Percentiles rank a stretch among this genome's conserved stretches.
phyloP scores from a whole-genome alignment of 2,113 vertebrate genomes.

The Andinoacara biseriatus region DNA sequence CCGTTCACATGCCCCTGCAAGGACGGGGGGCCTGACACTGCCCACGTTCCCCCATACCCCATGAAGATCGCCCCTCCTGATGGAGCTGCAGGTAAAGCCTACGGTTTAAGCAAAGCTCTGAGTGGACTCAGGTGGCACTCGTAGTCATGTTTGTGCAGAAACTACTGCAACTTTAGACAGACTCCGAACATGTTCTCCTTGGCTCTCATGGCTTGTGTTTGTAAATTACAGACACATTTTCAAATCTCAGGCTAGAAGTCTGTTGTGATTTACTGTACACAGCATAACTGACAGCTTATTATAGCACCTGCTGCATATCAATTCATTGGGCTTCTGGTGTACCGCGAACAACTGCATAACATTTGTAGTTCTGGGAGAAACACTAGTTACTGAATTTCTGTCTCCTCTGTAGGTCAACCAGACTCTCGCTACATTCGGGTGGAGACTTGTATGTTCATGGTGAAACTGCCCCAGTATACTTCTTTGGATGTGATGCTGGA shows the following conservation, averaged over 20 bases:
- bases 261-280: neutral
- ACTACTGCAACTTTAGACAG: conserved; percentile 2
- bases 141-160: neutral
- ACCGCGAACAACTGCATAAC: neutral
- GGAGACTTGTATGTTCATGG: conserved; percentile 99
- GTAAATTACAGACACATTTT: neutral
- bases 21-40: conserved; percentile 93
- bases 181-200: conserved; percentile 26
- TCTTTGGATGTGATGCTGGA: conserved; percentile 96
- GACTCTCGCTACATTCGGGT: conserved; percentile 95
- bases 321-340: neutral
- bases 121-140: neutral
- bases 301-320: neutral
- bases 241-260: neutral
- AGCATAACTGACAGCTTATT: neutral
- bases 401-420: conserved; percentile 83
- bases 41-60: conserved; percentile 96
- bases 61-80: conserved; percentile 99
- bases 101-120: neutral
- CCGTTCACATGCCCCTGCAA: conserved; percentile 98
- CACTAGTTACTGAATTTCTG: neutral
- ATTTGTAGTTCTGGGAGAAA: neutral
- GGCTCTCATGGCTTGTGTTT: neutral
- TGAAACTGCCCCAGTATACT: conserved; percentile 97
- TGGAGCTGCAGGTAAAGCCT: conserved; percentile 87